A percentile compares a stretch with the other conserved stretches of the same genome.
phyloP scores from a whole-genome alignment of 2,888 invertebrate genomes.

The Alentia gelatinosa region DNA sequence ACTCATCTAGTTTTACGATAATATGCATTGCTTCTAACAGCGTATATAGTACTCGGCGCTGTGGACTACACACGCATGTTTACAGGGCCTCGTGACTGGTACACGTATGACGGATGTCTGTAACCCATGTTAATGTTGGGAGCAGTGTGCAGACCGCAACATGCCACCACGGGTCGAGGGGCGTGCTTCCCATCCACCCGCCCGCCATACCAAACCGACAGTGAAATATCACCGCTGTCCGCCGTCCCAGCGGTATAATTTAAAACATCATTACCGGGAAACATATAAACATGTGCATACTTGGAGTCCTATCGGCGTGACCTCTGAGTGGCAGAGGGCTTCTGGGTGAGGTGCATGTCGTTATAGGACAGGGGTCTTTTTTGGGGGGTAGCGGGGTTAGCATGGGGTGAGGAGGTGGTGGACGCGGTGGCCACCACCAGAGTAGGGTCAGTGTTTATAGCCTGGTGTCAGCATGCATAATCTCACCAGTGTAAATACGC shows the following conservation, averaged over 20 bases:
- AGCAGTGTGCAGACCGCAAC: not conserved
- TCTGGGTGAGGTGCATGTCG: not conserved
- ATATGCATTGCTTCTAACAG: no score
- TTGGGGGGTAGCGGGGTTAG: not conserved
- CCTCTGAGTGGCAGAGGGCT: not conserved
- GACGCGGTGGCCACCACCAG: not conserved
- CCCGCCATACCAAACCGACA: constrained; percentile 12
- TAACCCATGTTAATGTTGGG: constrained; percentile 15
- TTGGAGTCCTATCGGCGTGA: not conserved
- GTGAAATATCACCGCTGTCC: not conserved
- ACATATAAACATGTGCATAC: constrained; percentile 43
- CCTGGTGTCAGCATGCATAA: not conserved
- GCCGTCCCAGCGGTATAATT: constrained; percentile 10
- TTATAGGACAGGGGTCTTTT: no score
- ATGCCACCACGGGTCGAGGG: not conserved
- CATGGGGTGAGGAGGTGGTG: not conserved
- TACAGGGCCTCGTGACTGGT: not conserved
- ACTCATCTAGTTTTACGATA: no score
- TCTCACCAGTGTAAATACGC: not conserved
- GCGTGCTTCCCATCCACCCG: not conserved
- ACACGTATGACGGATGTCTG: not conserved
- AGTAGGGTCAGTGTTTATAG: not conserved
- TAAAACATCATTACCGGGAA: constrained; percentile 30
- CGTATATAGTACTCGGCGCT: no score
- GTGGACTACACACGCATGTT: not conserved